Conservation (phyloP, 35 echinoderm and acorn worm genomes). For the Lytechinus pictus region DNA sequence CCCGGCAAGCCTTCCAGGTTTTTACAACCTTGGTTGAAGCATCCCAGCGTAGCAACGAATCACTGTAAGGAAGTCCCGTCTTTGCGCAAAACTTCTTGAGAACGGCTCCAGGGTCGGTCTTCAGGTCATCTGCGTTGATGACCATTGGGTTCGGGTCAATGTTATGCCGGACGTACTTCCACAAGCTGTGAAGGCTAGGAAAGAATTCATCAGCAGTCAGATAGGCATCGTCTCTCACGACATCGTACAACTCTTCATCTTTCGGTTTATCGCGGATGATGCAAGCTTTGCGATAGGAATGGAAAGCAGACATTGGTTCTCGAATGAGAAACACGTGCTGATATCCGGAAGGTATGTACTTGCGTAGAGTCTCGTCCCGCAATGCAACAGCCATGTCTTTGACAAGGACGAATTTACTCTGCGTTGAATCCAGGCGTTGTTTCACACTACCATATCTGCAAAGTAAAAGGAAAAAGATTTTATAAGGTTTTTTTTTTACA, state of each 20-base stretch:
- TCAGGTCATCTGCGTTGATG: neutral
- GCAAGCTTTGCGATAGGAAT: neutral
- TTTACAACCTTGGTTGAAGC: neutral
- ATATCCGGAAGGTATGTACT: constrained; percentile 25
- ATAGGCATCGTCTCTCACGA: neutral
- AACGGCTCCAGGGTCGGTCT: neutral
- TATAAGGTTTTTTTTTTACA: too few species aligned
- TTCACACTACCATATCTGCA: neutral
- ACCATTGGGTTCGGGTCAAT: constrained; percentile 21
- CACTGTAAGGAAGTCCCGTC: constrained; percentile 2
- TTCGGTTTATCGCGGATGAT: neutral
- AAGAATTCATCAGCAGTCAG: neutral
- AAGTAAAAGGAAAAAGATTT: neutral
- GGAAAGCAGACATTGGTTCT: neutral
- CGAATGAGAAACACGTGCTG: constrained; percentile 30
- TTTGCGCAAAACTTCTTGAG: neutral
- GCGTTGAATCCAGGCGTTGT: neutral
- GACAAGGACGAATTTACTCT: neutral
- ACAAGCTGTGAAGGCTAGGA: constrained; percentile 1
- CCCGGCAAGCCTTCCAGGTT: neutral
- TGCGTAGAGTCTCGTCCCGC: neutral
- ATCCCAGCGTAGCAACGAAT: constrained; percentile 3
- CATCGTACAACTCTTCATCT: too few species aligned
- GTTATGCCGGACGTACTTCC: neutral
- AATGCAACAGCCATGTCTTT: constrained; percentile 4